These are phyloP conservation scores for Macroteleia sp. DNA, from an alignment of 2,888 invertebrate species.

Conservation along the genomic window DNA sequence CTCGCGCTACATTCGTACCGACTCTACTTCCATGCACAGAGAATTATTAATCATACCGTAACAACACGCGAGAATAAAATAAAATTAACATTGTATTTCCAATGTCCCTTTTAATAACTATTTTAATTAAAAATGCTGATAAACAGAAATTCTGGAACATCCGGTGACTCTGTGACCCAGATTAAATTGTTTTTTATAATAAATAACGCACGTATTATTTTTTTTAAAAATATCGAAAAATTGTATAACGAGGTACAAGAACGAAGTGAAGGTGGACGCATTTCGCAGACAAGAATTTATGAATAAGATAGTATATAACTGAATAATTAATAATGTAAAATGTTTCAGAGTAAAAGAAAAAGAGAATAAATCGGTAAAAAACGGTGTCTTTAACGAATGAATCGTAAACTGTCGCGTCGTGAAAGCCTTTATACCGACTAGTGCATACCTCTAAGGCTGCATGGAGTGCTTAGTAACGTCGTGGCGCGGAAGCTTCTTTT, in stretches of 20 bases:
- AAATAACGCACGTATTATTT: neutral
- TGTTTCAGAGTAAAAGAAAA: neutral
- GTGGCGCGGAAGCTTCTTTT: slow-evolving; percentile 62
- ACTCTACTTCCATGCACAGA: slow-evolving; percentile 16
- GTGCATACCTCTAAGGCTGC: slow-evolving; percentile 53
- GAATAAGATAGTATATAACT: neutral
- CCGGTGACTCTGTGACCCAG: neutral
- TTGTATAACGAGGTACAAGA: neutral
- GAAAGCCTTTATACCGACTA: slow-evolving; percentile 62
- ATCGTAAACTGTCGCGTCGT: slow-evolving; percentile 59
- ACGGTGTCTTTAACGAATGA: slow-evolving; percentile 53
- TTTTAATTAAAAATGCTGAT: slow-evolving; percentile 39
- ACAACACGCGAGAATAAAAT: slow-evolving; percentile 32
- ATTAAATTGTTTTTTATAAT: neutral
- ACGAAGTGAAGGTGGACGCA: too few relatives aligned
- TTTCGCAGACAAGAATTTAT: too few relatives aligned
- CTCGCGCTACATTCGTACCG: slow-evolving; percentile 6
- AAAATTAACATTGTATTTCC: slow-evolving; percentile 24
- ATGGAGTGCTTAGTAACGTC: slow-evolving; percentile 65
- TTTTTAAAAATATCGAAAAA: too few relatives aligned
- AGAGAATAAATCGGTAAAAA: slow-evolving; percentile 44
- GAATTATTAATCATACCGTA: slow-evolving; percentile 40
- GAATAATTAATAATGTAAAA: slow-evolving; percentile 35
- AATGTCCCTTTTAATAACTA: slow-evolving; percentile 21
- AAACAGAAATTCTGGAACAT: slow-evolving; percentile 4